A percentile compares a stretch with the other conserved stretches of the same genome.
Evolutionary conservation across 2,888 invertebrate species (phyloP).

Genomic region (Tenthredo notha): DNA sequence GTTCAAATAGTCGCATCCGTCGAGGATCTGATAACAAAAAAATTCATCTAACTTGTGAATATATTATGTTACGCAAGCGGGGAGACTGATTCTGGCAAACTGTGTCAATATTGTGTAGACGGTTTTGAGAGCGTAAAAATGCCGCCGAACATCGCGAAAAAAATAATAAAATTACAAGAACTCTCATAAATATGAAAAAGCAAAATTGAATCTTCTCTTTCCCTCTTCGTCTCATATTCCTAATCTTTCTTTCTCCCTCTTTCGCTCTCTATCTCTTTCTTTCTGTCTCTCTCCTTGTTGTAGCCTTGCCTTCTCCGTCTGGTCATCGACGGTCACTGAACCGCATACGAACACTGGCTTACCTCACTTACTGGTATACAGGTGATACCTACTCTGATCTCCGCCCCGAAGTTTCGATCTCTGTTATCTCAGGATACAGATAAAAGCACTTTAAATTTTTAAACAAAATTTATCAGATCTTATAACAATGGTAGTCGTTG

Average conservation of each 20-base stretch:
- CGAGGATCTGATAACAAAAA: neutral
- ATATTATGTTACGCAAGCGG: neutral
- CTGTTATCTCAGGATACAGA: neutral
- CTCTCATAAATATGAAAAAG: neutral
- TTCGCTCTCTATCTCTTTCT: slow-evolving; percentile 57
- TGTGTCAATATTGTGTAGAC: neutral
- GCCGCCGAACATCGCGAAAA: neutral
- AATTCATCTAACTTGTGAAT: too few relatives aligned
- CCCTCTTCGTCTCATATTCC: slow-evolving; percentile 55
- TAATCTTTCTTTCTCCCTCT: slow-evolving; percentile 35
- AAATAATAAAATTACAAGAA: neutral
- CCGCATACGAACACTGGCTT: slow-evolving; percentile 34
- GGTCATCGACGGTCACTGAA: slow-evolving; percentile 68
- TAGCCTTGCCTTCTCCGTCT: slow-evolving; percentile 57
- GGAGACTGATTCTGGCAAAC: neutral
- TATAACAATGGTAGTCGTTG: neutral
- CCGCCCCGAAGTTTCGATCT: slow-evolving; percentile 59
- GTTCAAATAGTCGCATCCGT: neutral
- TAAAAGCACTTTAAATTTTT: neutral
- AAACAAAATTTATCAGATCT: neutral
- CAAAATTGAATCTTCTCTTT: neutral
- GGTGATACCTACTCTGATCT: slow-evolving; percentile 54
- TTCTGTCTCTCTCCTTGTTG: slow-evolving; percentile 59
- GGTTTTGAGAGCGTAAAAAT: neutral
- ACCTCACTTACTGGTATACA: slow-evolving; percentile 38